phyloP scores from a whole-genome alignment of 2,113 vertebrate genomes.

The Lethenteron camtschaticum region DNA sequence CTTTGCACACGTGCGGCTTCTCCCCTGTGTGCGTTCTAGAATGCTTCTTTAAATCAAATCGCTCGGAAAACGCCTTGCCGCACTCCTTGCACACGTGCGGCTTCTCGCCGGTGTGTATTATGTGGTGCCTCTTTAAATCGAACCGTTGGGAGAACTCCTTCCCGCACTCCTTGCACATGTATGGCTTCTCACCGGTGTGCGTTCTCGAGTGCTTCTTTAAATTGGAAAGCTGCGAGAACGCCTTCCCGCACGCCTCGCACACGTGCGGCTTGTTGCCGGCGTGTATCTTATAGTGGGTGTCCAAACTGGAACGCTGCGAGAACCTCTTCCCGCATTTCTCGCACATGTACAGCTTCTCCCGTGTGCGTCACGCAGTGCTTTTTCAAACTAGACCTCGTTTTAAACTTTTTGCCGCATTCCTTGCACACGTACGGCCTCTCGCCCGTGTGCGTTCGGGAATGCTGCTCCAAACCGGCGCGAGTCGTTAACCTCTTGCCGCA shows the following conservation, averaged over 20 bases:
- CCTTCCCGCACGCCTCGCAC: not conserved
- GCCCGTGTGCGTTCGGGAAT: not conserved
- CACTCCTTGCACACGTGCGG: too few relatives aligned
- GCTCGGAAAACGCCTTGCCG: too few relatives aligned
- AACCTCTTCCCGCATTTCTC: not conserved
- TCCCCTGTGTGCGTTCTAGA: conserved; percentile 1
- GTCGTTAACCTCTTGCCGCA: not conserved
- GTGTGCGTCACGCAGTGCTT: not conserved
- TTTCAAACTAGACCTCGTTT: not conserved
- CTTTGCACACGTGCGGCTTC: conserved; percentile 1
- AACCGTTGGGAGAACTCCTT: not conserved
- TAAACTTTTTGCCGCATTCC: not conserved
- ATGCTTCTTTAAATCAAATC: not conserved
- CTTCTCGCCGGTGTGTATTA: too few relatives aligned
- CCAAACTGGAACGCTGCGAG: not conserved
- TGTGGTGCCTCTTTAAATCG: too few relatives aligned
- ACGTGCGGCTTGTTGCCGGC: not conserved
- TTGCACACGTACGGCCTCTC: conserved; percentile 1
- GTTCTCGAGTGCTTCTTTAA: not conserved
- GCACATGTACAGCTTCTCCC: conserved; percentile 1
- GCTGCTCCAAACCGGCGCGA: not conserved
- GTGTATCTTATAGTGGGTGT: not conserved
- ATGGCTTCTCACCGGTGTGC: not conserved
- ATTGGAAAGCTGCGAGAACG: not conserved
- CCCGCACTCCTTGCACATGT: not conserved